Evolutionary conservation across 2,797 vertebrate species (phyloP), one percentile per base, ranked within the genome.

Genomic region (Triplophysa bombifrons): DNA sequence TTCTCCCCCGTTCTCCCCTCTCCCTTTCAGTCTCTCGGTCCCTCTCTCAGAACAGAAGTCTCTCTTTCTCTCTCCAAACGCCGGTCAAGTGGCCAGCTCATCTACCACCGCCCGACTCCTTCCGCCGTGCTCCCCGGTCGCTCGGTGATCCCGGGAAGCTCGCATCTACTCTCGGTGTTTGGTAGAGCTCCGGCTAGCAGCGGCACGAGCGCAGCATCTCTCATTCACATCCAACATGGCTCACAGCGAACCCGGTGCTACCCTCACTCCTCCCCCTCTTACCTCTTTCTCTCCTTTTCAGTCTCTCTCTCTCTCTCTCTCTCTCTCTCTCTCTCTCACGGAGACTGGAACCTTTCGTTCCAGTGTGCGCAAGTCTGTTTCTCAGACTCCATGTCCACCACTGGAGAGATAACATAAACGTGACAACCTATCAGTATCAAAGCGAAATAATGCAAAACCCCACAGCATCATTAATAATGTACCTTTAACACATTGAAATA

Each of bases 141-240:
- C 91, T 92, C 90, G 90, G 86, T 89, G 89, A 85, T 86, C 92
- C 93, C 81, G 91, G 88, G 87, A 92, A 90, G 93, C 91, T 93
- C 90, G 93, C 94, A 94, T 93, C 90, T 94, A 95, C 91, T 90
- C 90, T 86, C 90, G 91, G 90, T 87, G 91, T 88, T 90, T 88
- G 85, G 86, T 89, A 86, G 88, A 88, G 91, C 89, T 90, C 88
- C 73, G 90, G 87, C 85, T 91, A 76, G 83, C 90, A 87, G 89
- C 90, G 90, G 91, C 88, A 93, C 90, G 88, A 89, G 91, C 89
- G 89, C 86, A 90, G 91, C 93, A 89, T 93, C 92, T 87, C 90
- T 91, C 92, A 92, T 90, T 93, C 94, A 93, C 92, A 94, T 95
- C 95, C 96, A 97, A 96, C 96, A 97, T 97, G 96, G 96, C 96